phyloP scores from a whole-genome alignment of 2,113 vertebrate genomes.

The Albula glossodonta region DNA sequence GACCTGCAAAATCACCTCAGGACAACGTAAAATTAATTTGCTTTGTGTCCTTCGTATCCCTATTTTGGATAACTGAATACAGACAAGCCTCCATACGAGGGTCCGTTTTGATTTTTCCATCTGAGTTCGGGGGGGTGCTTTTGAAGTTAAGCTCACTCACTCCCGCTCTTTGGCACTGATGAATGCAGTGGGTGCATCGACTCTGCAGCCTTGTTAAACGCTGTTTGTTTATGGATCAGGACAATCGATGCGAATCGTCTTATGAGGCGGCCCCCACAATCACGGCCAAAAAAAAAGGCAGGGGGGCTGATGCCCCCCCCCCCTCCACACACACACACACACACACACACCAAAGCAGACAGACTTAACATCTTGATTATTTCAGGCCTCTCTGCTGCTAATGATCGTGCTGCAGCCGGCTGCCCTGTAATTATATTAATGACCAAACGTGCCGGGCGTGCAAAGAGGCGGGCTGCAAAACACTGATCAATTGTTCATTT shows the following conservation, averaged over 20 bases:
- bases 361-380: conserved; percentile 61
- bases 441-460: conserved; percentile 74
- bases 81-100: conserved; percentile 52
- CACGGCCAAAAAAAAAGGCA: background rate
- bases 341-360: conserved; percentile 18
- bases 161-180: conserved; percentile 33
- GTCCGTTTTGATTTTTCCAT: conserved; percentile 47
- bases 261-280: conserved; percentile 2
- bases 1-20: conserved; percentile 36
- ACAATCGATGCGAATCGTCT: conserved; percentile 41
- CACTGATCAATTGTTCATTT: conserved; percentile 92
- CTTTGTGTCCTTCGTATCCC: conserved; percentile 38
- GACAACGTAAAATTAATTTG: conserved; percentile 42
- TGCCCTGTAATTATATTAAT: conserved; percentile 79
- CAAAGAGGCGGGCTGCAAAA: conserved; percentile 64
- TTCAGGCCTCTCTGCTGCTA: conserved; percentile 62
- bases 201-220: conserved; percentile 34
- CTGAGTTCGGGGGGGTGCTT: conserved; percentile 12
- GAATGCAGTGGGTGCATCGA: conserved; percentile 30
- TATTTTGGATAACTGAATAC: conserved; percentile 63
- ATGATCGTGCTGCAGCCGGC: conserved; percentile 62
- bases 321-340: too few relatives aligned
- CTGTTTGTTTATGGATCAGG: conserved; percentile 45
- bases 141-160: conserved; percentile 32
- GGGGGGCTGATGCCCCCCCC: background rate